A percentile compares a stretch with the other conserved stretches of the same genome.
phyloP scores from a whole-genome alignment of 2,113 vertebrate genomes.

The Corythornis cristatus region DNA sequence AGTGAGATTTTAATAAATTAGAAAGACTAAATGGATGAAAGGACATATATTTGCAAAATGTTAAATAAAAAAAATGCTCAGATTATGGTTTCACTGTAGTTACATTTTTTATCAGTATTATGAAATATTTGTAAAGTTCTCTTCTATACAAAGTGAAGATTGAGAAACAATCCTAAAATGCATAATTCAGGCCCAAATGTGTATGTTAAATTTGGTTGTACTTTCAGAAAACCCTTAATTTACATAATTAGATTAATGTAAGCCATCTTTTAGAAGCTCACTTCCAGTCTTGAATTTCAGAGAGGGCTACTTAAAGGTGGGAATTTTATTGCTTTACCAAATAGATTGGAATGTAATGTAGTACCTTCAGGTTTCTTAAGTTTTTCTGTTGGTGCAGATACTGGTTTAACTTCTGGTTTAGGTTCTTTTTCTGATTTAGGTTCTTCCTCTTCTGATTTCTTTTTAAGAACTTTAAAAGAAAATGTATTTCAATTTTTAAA shows the following conservation, averaged over 20 bases:
- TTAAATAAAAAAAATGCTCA: neutral
- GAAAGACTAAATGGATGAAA: neutral
- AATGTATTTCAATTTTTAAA: slow-evolving; percentile 72
- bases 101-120: neutral
- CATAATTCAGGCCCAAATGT: neutral
- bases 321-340: neutral
- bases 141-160: neutral
- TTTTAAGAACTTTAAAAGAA: slow-evolving; percentile 82
- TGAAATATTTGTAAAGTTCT: neutral
- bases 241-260: neutral
- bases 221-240: neutral
- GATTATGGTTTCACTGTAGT: neutral
- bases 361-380: slow-evolving; percentile 81
- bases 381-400: slow-evolving; percentile 78
- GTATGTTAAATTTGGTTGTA: neutral
- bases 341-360: slow-evolving; percentile 18
- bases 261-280: neutral
- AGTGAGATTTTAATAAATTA: neutral
- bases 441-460: slow-evolving; percentile 80
- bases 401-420: slow-evolving; percentile 77
- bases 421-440: slow-evolving; percentile 78
- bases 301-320: neutral
- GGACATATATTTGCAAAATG: neutral
- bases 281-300: neutral
- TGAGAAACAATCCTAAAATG: neutral